Evolutionary conservation across 2,113 vertebrate species (phyloP).

Genomic region (Chamaetylas fuelleborni): DNA sequence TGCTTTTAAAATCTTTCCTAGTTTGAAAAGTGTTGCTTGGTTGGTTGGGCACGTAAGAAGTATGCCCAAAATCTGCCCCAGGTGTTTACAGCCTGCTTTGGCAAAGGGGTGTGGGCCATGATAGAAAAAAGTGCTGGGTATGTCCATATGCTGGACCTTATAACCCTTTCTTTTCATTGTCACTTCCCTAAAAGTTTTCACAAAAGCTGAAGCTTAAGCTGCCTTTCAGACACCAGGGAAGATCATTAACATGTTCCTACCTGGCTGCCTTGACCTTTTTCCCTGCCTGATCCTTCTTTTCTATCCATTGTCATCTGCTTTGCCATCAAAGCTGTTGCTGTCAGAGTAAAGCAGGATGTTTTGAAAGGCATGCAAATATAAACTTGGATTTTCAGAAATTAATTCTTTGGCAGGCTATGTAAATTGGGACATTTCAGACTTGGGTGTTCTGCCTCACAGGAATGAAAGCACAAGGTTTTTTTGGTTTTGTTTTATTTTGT

Average conservation of each 20-base stretch:
- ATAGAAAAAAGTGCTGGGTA: accelerated
- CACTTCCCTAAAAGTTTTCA: too few relatives aligned
- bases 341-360: not conserved
- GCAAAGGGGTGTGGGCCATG: not conserved
- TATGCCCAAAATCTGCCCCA: not conserved
- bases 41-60: not conserved
- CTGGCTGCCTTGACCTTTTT: not conserved
- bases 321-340: not conserved
- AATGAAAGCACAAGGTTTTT: not conserved
- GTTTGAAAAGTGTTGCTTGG: not conserved
- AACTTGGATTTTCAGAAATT: not conserved
- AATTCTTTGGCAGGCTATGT: not conserved
- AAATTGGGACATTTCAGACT: not conserved
- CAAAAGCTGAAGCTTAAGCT: not conserved
- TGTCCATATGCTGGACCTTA: not conserved
- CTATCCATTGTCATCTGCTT: not conserved
- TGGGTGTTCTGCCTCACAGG: not conserved
- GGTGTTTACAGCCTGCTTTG: not conserved
- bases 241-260: not conserved
- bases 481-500: not conserved
- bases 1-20: not conserved
- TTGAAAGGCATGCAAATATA: not conserved
- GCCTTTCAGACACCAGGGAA: not conserved
- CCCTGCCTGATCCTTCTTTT: not conserved
- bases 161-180: not conserved